Evolutionary conservation across 1,140 invertebrate genomes (phyloP), one percentile per base, ranked within the genome.

Genomic region (Camponotus pennsylvanicus): DNA sequence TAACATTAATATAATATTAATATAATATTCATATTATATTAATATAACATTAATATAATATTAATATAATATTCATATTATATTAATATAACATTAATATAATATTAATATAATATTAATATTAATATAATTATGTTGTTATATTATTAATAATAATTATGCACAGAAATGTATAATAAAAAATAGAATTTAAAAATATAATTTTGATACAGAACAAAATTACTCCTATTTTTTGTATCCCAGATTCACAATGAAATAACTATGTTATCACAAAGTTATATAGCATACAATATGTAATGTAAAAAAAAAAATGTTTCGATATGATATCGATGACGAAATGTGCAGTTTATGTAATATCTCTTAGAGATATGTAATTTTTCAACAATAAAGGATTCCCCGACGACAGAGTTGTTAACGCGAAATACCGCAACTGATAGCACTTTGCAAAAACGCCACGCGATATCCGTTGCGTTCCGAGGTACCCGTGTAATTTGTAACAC

Each of bases 401-500:
- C 21, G 32, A 18, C 13, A 45, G 15, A 52, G 4, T 75, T 27
- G 55, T 71, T 82, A 82, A 71, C 40, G n/a, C 9, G 13, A 8
- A 82, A 37, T 32, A 42, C n/a, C 40, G 67, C 34, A 57, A 63
- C 0, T 32, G 79, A 27, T 13, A 61, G 27, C 66, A 42, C 45
- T 5, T 55, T 9, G 9, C 1, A 40, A 21, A 27, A 40, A 0
- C 32, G 77, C 34, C 64, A 27, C 37, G 45, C 63, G 45, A 45
- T 32, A 63, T 63, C 13, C 42, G 15, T 15, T 27, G 42, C 32
- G n/a, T 63, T 42, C 27, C 79, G 52, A 61, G 71, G 21, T 42
- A 27, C 27, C 27, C 49, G 40, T 73, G 40, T 83, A 83, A 86
- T 80, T 71, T 55, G 21, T 57, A 55, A 40, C 55, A 66, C 45